These are phyloP conservation scores for Vanessa atalanta DNA, from an alignment of 1,140 invertebrate genomes.

Conservation along the genomic window DNA sequence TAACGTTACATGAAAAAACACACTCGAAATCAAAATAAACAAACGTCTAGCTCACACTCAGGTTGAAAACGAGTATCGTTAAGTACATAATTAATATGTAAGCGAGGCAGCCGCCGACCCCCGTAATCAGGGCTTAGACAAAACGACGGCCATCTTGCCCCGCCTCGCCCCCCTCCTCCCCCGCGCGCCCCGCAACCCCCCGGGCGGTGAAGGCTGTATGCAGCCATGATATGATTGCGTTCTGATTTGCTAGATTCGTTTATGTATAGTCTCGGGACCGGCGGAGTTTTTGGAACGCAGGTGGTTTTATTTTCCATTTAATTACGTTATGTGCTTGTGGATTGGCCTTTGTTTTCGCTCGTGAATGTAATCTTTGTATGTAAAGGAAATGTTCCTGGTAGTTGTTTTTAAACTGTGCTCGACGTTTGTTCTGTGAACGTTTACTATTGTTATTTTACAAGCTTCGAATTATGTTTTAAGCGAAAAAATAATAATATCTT, in stretches of 20 bases:
- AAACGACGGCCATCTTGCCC: conserved; percentile 72
- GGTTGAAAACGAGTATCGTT: conserved; percentile 49
- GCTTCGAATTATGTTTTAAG: too few species aligned
- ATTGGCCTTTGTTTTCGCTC: neutral
- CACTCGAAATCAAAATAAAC: conserved; percentile 30
- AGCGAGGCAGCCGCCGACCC: conserved; percentile 50
- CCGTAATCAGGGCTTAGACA: conserved; percentile 73
- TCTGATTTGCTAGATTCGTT: conserved; percentile 38
- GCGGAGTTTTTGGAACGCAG: conserved; percentile 2
- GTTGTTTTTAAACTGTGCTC: too few species aligned
- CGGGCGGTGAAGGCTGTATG: conserved; percentile 33
- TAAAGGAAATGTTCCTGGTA: neutral
- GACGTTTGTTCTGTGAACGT: too few species aligned
- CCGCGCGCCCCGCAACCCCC: conserved; percentile 31
- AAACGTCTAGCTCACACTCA: conserved; percentile 30
- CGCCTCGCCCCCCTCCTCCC: conserved; percentile 38
- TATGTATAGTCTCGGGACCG: conserved; percentile 20
- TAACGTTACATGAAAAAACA: conserved; percentile 11
- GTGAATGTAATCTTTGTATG: neutral
- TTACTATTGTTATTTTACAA: too few species aligned
- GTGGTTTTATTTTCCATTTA: conserved; percentile 7
- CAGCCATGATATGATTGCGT: conserved; percentile 37
- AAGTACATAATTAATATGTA: conserved; percentile 78
- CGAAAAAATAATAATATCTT: too few species aligned
- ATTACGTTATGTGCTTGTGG: neutral